A percentile compares a stretch with the other conserved stretches of the same genome.
Evolutionary conservation across 2,888 invertebrate genomes (phyloP).

Genomic region (Eupelmus urozonus): DNA sequence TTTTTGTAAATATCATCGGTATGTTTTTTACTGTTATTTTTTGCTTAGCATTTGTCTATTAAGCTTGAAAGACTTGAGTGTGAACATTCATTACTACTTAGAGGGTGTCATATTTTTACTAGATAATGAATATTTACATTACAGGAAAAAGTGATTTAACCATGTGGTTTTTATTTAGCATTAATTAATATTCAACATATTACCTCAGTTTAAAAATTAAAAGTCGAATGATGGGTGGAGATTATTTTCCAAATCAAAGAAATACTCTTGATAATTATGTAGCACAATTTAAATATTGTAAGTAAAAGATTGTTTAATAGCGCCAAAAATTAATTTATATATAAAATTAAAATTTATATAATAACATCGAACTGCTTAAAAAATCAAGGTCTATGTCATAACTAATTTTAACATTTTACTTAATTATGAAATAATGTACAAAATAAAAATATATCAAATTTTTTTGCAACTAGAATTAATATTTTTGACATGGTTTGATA

Average conservation of each 20-base stretch:
- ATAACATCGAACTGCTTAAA: constrained; percentile 13
- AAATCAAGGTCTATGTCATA: constrained; percentile 24
- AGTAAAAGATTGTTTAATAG: constrained; percentile 25
- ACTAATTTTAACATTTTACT: constrained; percentile 37
- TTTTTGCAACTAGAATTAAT: constrained; percentile 31
- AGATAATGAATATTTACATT: constrained; percentile 22
- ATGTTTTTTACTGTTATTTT: constrained; percentile 30
- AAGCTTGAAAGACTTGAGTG: neutral
- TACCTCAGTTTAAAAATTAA: constrained; percentile 28
- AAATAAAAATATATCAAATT: constrained; percentile 34
- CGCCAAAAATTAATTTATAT: constrained; percentile 36
- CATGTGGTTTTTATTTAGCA: constrained; percentile 23
- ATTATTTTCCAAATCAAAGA: constrained; percentile 29
- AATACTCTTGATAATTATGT: constrained; percentile 24
- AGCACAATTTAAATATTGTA: constrained; percentile 37
- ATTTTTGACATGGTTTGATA: constrained; percentile 43
- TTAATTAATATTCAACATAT: constrained; percentile 25
- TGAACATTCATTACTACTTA: neutral
- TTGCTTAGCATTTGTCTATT: constrained; percentile 31
- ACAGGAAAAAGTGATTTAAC: constrained; percentile 15
- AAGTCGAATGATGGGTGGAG: constrained; percentile 31
- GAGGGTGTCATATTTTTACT: constrained; percentile 4
- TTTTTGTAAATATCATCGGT: constrained; percentile 54
- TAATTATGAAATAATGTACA: constrained; percentile 40
- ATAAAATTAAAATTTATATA: constrained; percentile 24